Conservation (phyloP, 1,140 invertebrate genomes). For the Sycobia sp. region DNA sequence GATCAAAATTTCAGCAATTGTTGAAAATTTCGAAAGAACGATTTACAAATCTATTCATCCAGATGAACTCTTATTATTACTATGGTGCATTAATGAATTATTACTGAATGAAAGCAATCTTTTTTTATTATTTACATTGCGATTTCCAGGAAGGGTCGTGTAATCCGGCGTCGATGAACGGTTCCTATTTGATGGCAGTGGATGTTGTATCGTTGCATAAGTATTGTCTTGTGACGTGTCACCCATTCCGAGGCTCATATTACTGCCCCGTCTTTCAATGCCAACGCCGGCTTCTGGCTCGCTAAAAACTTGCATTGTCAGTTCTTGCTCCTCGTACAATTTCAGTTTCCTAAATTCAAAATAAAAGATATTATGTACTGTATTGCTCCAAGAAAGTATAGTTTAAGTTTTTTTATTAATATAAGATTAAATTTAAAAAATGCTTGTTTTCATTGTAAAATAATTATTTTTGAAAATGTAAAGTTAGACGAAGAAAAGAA, state of each 20-base stretch:
- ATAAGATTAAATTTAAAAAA: background rate
- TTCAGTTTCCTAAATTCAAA: slow-evolving; percentile 73
- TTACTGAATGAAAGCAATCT: background rate
- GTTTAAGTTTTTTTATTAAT: background rate
- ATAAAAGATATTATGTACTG: background rate
- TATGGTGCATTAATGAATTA: background rate
- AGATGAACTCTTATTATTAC: background rate
- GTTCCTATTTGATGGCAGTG: slow-evolving; percentile 56
- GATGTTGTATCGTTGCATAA: slow-evolving; percentile 85
- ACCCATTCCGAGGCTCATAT: slow-evolving; percentile 56
- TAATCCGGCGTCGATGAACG: slow-evolving; percentile 71
- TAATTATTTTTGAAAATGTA: too few species aligned
- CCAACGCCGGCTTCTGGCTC: slow-evolving; percentile 70
- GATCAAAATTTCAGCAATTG: too few species aligned
- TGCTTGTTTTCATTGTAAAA: background rate
- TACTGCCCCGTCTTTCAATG: slow-evolving; percentile 62
- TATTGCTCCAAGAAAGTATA: too few species aligned
- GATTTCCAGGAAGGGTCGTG: slow-evolving; percentile 70
- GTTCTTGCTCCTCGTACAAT: slow-evolving; percentile 89
- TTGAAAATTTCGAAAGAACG: too few species aligned
- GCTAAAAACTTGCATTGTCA: slow-evolving; percentile 91
- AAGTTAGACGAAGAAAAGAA: too few species aligned
- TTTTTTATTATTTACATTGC: slow-evolving; percentile 46
- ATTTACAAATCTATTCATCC: too few species aligned
- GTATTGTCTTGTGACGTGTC: slow-evolving; percentile 75